phyloP scores from a whole-genome alignment of 2,888 invertebrate genomes.

The Oscheius onirici region DNA sequence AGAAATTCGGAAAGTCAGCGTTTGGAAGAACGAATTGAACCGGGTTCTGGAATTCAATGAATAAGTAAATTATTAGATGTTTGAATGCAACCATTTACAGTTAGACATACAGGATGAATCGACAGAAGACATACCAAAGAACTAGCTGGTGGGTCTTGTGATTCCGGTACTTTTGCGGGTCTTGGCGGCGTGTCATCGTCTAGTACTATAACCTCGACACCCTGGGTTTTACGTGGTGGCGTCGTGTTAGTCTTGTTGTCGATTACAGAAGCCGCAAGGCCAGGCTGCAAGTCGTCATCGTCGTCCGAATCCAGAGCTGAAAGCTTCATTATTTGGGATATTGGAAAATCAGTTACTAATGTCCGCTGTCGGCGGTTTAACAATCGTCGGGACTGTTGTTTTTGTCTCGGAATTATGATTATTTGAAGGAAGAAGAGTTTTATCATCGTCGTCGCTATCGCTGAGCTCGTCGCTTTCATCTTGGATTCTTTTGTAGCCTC shows the following conservation, averaged over 20 bases:
- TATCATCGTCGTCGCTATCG: constrained; percentile 39
- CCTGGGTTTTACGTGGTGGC: neutral
- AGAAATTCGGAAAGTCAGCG: no score
- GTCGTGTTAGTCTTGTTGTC: neutral
- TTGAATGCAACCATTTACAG: no score
- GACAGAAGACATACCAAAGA: no score
- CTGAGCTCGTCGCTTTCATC: constrained; percentile 14
- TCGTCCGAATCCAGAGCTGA: constrained; percentile 28
- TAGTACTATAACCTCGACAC: constrained; percentile 4
- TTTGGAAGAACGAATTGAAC: no score
- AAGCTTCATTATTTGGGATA: neutral
- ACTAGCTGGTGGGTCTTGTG: neutral
- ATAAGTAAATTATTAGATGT: no score
- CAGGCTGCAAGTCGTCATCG: constrained; percentile 15
- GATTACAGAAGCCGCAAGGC: neutral
- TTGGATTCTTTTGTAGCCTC: constrained; percentile 56
- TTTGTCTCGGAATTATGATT: constrained; percentile 2
- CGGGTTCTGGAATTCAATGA: no score
- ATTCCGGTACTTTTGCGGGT: neutral
- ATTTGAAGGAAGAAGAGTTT: neutral
- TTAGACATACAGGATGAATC: no score
- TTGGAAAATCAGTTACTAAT: constrained; percentile 22
- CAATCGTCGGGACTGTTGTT: constrained; percentile 16
- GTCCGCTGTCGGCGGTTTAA: neutral
- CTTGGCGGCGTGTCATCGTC: constrained; percentile 19